A percentile compares a stretch with the other conserved stretches of the same genome.
Evolutionary conservation across 2,797 vertebrate species (phyloP).

Genomic region (Psittacula derbiana): DNA sequence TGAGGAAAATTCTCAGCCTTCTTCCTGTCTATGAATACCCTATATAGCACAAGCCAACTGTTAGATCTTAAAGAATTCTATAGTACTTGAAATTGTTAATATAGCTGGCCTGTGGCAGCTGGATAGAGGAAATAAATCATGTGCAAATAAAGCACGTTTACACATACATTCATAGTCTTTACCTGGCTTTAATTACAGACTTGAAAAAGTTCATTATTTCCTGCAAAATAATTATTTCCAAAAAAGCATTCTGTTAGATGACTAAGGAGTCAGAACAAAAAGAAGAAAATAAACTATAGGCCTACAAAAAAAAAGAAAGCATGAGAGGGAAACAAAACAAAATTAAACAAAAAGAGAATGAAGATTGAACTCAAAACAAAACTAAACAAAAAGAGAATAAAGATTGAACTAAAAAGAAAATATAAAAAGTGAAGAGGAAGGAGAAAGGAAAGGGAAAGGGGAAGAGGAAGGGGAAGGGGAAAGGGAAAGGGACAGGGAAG

Average conservation of each 20-base stretch:
- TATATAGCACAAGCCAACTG: background rate
- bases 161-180: background rate
- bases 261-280: background rate
- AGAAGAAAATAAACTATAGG: background rate
- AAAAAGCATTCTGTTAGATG: background rate
- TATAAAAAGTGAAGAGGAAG: background rate
- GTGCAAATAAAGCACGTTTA: background rate
- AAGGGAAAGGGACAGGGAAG: background rate
- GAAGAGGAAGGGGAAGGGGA: background rate
- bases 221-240: conserved; percentile 11
- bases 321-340: background rate
- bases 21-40: background rate
- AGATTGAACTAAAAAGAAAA: background rate
- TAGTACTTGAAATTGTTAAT: background rate
- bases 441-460: background rate
- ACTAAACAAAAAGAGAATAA: background rate
- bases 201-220: background rate
- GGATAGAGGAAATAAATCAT: background rate
- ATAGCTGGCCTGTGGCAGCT: background rate
- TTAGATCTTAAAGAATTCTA: background rate
- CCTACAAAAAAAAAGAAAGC: background rate
- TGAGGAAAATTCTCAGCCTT: background rate
- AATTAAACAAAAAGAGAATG: background rate
- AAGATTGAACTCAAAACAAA: background rate
- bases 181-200: conserved; percentile 9